Evolutionary conservation across 2,113 vertebrate genomes (phyloP).

Genomic region (Amphiprion ocellaris): DNA sequence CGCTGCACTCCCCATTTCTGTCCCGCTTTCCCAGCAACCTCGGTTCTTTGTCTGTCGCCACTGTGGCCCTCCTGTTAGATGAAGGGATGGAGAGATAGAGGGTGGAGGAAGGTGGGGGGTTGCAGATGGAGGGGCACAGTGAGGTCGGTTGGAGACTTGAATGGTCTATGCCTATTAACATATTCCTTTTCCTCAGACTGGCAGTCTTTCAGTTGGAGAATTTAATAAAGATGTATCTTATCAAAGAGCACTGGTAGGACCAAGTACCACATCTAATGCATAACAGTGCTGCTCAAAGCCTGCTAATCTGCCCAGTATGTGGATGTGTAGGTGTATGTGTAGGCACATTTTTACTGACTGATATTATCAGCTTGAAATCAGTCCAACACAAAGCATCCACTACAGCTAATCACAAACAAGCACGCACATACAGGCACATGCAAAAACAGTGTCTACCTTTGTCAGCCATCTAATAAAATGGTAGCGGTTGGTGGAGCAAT

Average conservation of each 20-base stretch:
- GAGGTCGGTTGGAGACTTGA: slow-evolving; percentile 76
- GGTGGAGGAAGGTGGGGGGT: slow-evolving; percentile 51
- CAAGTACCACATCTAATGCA: slow-evolving; percentile 93
- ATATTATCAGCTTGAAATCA: slow-evolving; percentile 89
- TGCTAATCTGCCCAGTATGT: slow-evolving; percentile 82
- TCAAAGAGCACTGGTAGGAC: slow-evolving; percentile 93
- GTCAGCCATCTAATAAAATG: slow-evolving; percentile 58
- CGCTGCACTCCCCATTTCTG: slow-evolving; percentile 57
- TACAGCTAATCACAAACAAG: slow-evolving; percentile 56
- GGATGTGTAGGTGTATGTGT: slow-evolving; percentile 48
- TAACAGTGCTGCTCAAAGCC: slow-evolving; percentile 93
- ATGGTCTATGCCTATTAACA: slow-evolving; percentile 89
- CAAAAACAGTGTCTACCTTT: slow-evolving; percentile 41
- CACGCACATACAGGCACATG: slow-evolving; percentile 22
- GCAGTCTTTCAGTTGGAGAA: slow-evolving; percentile 91
- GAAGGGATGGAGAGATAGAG: slow-evolving; percentile 70
- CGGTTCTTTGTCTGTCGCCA: slow-evolving; percentile 74
- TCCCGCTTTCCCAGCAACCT: slow-evolving; percentile 65
- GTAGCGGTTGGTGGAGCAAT: slow-evolving; percentile 21
- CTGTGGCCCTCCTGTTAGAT: slow-evolving; percentile 68
- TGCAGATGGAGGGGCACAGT: slow-evolving; percentile 72
- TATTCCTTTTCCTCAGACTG: slow-evolving; percentile 90
- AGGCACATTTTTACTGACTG: slow-evolving; percentile 88
- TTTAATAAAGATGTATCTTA: slow-evolving; percentile 99
- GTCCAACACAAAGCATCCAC: slow-evolving; percentile 88